These are phyloP conservation scores for Hypselothyrea guttata DNA, from an alignment of 2,888 invertebrate genomes.

Conservation along the genomic window DNA sequence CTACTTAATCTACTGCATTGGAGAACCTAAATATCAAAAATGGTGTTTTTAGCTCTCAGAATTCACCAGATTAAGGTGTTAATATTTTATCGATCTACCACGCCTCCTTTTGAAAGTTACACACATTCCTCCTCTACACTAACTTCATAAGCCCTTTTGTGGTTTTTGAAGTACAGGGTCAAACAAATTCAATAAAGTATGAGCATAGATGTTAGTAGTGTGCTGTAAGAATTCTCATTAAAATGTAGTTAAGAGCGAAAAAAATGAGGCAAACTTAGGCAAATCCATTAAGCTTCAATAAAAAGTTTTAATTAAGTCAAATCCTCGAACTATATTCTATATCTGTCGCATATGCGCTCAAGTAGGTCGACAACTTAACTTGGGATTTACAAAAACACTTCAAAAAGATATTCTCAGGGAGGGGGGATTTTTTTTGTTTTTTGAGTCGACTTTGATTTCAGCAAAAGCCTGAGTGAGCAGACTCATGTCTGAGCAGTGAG, in stretches of 20 bases:
- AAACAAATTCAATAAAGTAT: too few species aligned
- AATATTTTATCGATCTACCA: too few species aligned
- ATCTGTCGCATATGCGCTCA: slow-evolving; percentile 1
- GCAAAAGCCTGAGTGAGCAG: slow-evolving; percentile 39
- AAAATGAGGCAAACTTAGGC: not conserved
- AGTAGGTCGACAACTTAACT: slow-evolving; percentile 26
- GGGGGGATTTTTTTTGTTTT: slow-evolving; percentile 29
- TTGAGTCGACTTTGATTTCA: slow-evolving; percentile 47
- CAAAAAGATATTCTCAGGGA: slow-evolving; percentile 33
- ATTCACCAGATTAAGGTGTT: too few species aligned
- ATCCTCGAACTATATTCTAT: not conserved
- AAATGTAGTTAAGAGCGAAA: slow-evolving; percentile 2
- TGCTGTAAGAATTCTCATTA: not conserved
- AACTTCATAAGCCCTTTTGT: too few species aligned
- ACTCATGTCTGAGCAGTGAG: too few species aligned
- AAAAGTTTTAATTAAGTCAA: slow-evolving; percentile 6
- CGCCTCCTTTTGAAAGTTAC: too few species aligned
- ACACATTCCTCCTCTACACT: too few species aligned
- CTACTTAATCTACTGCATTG: too few species aligned
- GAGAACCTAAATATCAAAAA: too few species aligned
- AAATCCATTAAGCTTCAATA: not conserved
- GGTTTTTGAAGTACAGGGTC: too few species aligned
- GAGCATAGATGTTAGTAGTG: too few species aligned
- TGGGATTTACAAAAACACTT: slow-evolving; percentile 23
- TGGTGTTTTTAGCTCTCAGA: too few species aligned